Conservation (phyloP, 1,140 invertebrate species). For the Cepaea nemoralis region DNA sequence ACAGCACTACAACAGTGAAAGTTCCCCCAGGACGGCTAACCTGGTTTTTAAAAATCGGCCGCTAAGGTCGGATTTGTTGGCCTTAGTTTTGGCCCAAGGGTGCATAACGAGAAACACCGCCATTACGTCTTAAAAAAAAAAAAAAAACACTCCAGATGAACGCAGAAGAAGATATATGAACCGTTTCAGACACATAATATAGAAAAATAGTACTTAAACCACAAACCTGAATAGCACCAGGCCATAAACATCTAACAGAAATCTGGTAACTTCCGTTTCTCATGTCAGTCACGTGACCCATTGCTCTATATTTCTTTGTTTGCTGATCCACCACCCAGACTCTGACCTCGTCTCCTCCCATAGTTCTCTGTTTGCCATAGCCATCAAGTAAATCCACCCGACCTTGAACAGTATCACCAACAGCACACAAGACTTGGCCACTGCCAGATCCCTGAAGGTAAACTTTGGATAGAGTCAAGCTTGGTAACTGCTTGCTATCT, state of each 20-base stretch:
- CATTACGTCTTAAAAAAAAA: too few relatives aligned
- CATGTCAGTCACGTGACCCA: slow-evolving; percentile 17
- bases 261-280: slow-evolving; percentile 30
- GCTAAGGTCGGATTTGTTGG: too few relatives aligned
- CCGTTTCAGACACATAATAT: too few relatives aligned
- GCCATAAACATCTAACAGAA: slow-evolving; percentile 17
- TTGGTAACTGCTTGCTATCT: slow-evolving; percentile 8
- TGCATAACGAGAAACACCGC: too few relatives aligned
- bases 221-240: neutral
- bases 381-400: slow-evolving; percentile 5
- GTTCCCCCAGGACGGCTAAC: too few relatives aligned
- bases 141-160: too few relatives aligned
- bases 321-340: slow-evolving; percentile 13
- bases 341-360: slow-evolving; percentile 19
- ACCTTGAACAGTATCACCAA: neutral
- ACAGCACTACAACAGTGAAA: too few relatives aligned
- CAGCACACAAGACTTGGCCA: neutral
- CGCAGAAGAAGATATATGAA: too few relatives aligned
- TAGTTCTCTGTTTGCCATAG: slow-evolving; percentile 11
- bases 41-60: too few relatives aligned
- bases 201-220: too few relatives aligned
- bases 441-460: neutral
- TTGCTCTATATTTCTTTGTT: neutral
- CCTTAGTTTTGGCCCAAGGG: too few relatives aligned
- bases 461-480: neutral